Percentiles rank a stretch among this genome's conserved stretches.
phyloP scores from a whole-genome alignment of 2,888 invertebrate genomes.

The Drosophila greeni region DNA sequence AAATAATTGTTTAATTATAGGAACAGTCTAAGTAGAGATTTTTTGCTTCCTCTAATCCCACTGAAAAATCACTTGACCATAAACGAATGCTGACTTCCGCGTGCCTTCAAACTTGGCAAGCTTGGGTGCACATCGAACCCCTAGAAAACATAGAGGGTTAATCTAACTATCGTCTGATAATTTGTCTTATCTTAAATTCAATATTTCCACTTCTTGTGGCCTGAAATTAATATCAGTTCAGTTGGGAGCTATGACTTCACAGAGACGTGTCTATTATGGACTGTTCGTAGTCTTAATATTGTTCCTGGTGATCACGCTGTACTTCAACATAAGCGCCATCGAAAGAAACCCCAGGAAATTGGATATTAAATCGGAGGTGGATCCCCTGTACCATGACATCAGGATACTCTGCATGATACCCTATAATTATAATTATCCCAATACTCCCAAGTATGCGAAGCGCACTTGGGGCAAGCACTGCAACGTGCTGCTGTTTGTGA shows the following conservation, averaged over 20 bases:
- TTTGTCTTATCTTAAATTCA: slow-evolving; percentile 34
- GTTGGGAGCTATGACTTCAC: slow-evolving; percentile 29
- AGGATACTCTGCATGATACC: slow-evolving; percentile 93
- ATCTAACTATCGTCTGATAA: background rate
- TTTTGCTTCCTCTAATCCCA: slow-evolving; percentile 13
- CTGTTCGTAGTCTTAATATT: slow-evolving; percentile 16
- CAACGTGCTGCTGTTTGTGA: slow-evolving; percentile 90
- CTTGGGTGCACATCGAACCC: slow-evolving; percentile 11
- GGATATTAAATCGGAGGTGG: background rate
- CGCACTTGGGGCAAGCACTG: slow-evolving; percentile 96
- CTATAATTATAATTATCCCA: slow-evolving; percentile 81
- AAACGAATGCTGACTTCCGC: slow-evolving; percentile 20
- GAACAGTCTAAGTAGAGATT: slow-evolving; percentile 4
- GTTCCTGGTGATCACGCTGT: slow-evolving; percentile 3
- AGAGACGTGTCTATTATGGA: slow-evolving; percentile 22
- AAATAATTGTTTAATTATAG: slow-evolving; percentile 34
- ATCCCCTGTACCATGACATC: slow-evolving; percentile 78
- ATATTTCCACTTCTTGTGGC: background rate
- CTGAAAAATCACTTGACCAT: slow-evolving; percentile 9
- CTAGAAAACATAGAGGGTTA: slow-evolving; percentile 1
- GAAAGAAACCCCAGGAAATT: background rate
- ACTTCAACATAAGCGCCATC: background rate
- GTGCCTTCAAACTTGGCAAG: slow-evolving; percentile 3
- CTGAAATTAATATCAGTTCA: slow-evolving; percentile 1
- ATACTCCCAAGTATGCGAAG: slow-evolving; percentile 92